Conservation (phyloP, 2,888 invertebrate species). For the Cryptus armator region DNA sequence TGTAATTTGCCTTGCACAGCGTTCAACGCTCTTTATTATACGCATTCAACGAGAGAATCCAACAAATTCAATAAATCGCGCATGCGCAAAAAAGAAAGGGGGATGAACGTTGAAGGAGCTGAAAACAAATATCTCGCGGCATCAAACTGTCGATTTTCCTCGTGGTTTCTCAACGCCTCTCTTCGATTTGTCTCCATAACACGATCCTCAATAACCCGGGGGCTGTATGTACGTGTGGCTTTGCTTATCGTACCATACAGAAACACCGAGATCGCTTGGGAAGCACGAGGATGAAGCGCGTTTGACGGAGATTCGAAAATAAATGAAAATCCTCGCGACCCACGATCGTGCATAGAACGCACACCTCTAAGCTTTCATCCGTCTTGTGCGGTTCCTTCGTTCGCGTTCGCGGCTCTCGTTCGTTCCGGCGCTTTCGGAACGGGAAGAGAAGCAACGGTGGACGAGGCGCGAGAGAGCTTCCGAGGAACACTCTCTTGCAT, state of each 20-base stretch:
- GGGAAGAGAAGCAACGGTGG: not conserved
- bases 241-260: slow-evolving; percentile 16
- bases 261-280: not conserved
- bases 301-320: slow-evolving; percentile 28
- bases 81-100: no score
- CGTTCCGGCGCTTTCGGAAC: not conserved
- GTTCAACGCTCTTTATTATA: slow-evolving; percentile 34
- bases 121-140: no score
- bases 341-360: slow-evolving; percentile 42
- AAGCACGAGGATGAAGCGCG: not conserved
- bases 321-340: slow-evolving; percentile 46
- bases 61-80: slow-evolving; percentile 36
- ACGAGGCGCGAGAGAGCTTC: not conserved
- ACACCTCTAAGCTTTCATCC: slow-evolving; percentile 13
- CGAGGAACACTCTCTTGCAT: slow-evolving; percentile 26
- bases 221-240: not conserved
- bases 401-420: not conserved
- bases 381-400: slow-evolving; percentile 5
- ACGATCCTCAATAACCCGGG: not conserved
- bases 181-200: slow-evolving; percentile 9
- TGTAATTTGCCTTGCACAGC: slow-evolving; percentile 54
- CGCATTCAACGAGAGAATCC: slow-evolving; percentile 60
- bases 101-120: no score
- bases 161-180: not conserved
- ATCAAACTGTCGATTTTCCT: not conserved